Base-by-base conservation (phyloP, 2,888 invertebrate species). In the Ectropis crepuscularia region DNA sequence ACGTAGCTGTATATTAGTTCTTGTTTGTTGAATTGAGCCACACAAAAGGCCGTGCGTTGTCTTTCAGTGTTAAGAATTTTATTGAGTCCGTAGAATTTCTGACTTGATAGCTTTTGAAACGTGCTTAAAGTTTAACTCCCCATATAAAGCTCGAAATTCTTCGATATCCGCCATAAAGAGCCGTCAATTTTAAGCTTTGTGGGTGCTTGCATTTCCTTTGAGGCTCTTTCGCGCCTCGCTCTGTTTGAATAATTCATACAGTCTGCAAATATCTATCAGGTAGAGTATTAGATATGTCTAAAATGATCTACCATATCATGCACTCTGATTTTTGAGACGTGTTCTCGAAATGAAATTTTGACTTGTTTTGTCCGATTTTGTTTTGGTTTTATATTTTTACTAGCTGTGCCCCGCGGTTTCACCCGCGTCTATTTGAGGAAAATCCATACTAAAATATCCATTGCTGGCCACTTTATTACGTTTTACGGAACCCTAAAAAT, bases 231-330 rank as follows among this genome's bases (percentile, higher is more conserved):
- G 78, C 83, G 79, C 85, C 82, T 81, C 84, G 80, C 82, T 81
- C 65, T 65, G 75, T 78, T 77, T 89, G 89, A 88, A 89, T 90
- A 87, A 90, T 89, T 90, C 88, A 90, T 90, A 81, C 74, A 78
- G 77, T 77, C 78, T 75, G 81, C 81, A 86, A 85, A 87, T 87
- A 85, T 85, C 86, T 85, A 83, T 83, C 81, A 84, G 85, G 84
- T 83, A 79, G 80, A 84, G 59, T 79, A 80, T 80, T 78, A 51
- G 41, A 51, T 51, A 74, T 77, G 71, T 72, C 79, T 78, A 81
- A 82, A 85, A 72, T 73, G 76, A 81, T 77, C 46, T 38, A 54
- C 38, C 50, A 38, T 36, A 36, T 10, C 7, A 12, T 41, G 16
- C 51, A 41, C 39, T 16, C 16, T 50, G 38, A 50, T 50, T 50